Base-by-base conservation (phyloP, 2,113 vertebrate genomes). In the Dipodomys stephensi region DNA sequence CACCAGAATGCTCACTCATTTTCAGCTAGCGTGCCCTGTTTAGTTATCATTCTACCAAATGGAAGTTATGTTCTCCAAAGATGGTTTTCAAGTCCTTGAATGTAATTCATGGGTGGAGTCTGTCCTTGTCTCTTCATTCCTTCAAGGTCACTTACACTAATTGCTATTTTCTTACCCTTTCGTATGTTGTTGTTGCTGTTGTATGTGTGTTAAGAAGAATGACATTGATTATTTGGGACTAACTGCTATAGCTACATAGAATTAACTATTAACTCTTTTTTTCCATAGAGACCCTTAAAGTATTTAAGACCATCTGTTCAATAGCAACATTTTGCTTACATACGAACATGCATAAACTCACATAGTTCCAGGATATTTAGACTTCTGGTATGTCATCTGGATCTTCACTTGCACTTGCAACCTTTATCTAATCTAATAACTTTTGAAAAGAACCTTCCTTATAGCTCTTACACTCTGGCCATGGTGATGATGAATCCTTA, bases 11-110 rank as follows among this genome's bases (percentile, higher is more conserved):
- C 73, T 69, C 30, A 32, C 19, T 60, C 65, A 0, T 69, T 86
- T 94, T 95, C 80, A 30, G 8, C 91, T 95, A 3, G 91, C 95
- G n/a, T 96, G 80, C 44, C 71, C 39, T 15, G 57, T 92, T 79
- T 64, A 53, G 27, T 88, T 53, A 94, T 96, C 88, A 91, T 95
- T 20, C 0, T 90, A 87, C n/a, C 11, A 16, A 90, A 88, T 27
- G 95, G 85, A 15, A 53, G 93, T 93, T 87, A 28, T 15, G 78
- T 44, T 71, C 27, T 96, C 27, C 30, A 71, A 20, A 71, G 72
- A 35, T 95, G 67, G 18, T 35, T 65, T 92, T 12, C 0, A 27
- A 80, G 60, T 20, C 35, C 57, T 84, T 79, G 4, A 23, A 28
- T 96, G 49, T 71, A 84, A 79, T 90, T 83, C 71, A 3, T 67